phyloP scores from a whole-genome alignment of 1,140 invertebrate species.

The Aphelenchoides besseyi region DNA sequence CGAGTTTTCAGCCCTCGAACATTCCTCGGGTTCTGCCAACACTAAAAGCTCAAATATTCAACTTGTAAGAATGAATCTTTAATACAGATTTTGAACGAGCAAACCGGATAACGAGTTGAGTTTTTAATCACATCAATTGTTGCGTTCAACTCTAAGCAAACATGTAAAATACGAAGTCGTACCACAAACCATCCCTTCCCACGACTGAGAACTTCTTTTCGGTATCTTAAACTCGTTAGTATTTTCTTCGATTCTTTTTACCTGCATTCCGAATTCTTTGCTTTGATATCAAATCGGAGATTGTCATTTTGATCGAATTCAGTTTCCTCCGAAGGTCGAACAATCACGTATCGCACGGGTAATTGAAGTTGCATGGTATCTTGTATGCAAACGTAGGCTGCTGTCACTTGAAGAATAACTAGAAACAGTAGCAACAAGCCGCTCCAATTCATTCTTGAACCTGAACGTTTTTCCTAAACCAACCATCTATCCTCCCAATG shows the following conservation, averaged over 20 bases:
- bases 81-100: not conserved
- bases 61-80: not conserved
- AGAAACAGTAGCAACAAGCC: too few species aligned
- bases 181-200: constrained; percentile 82
- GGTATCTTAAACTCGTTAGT: constrained; percentile 41
- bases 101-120: not conserved
- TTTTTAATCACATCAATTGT: not conserved
- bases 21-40: constrained; percentile 71
- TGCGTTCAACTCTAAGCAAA: not conserved
- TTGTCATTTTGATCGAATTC: not conserved
- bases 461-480: too few species aligned
- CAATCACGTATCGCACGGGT: constrained; percentile 30
- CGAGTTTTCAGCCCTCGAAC: constrained; percentile 74
- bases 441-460: too few species aligned
- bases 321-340: constrained; percentile 19
- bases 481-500: too few species aligned
- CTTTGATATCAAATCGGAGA: not conserved
- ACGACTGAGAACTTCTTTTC: constrained; percentile 74
- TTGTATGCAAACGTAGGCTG: not conserved
- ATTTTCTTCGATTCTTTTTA: constrained; percentile 2
- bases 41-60: not conserved
- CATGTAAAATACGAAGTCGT: constrained; percentile 68
- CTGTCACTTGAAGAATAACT: too few species aligned
- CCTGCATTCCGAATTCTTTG: not conserved
- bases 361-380: constrained; percentile 16